Base-by-base conservation (phyloP, 2,888 invertebrate genomes). In the Petrolisthes cinctipes region DNA sequence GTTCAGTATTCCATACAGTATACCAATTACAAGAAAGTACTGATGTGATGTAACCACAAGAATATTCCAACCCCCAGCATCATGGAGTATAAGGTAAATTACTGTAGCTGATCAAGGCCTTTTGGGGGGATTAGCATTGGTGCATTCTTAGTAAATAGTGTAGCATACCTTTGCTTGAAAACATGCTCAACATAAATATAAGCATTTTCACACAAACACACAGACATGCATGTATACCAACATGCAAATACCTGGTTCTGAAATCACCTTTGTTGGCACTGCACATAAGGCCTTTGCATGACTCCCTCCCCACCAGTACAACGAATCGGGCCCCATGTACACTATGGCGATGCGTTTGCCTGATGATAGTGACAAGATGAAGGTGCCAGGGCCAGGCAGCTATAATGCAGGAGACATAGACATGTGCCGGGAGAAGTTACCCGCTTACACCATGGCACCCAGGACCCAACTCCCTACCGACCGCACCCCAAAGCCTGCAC, bases 391-490 rank as follows among this genome's bases (percentile, higher is more conserved):
- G 14, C 90, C 90, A 6, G 89, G 85, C 14, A 83, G 86, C n/a
- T 90, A 90, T 71, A 83, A 90, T 4, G 76, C 83, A 11, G 89
- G 85, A 14, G 82, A 90, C 71, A 80, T 90, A 51, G 79, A 89
- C 57, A 83, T 57, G 37, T 87, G 83, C 66, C 82, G 71, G 23
- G 85, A 83, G n/a, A 90, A 85, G 66, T 75, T 89, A n/a, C 90
- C 90, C 23, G 85, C 85, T 11, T 90, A 73, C 51, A 89, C 90
- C n/a, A 89, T 90, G 90, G 88, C 89, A 54, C 89, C 89, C 14
- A 86, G 82, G 79, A 90, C 89, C 66, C 79, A 53, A 56, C 61
- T 90, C 37, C 90, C 90, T 17, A 66, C 9, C n/a, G 90, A 90
- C 84, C 83, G 87, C 68, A 88, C 83, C 23, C 83, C 81, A 51